Base-by-base conservation (phyloP, 92 coral and sea anemone species). In the Montipora capitata region DNA sequence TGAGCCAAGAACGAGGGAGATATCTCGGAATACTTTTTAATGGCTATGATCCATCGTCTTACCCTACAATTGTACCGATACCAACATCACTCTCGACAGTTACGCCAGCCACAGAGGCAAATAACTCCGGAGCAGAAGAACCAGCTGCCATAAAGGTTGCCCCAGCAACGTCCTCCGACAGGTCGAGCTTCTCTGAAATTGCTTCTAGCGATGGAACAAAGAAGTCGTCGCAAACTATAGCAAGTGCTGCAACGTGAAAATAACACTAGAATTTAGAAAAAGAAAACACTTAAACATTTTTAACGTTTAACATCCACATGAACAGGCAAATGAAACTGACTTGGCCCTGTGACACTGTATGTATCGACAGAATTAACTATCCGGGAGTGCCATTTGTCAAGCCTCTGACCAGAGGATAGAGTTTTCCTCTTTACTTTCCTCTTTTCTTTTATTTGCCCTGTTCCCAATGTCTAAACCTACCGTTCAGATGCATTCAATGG, bases 91-190 rank as follows among this genome's bases (percentile, higher is more conserved):
- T 97, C 49, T 97, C 93, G 17, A 93, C 96, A 2, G 98, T 91
- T 16, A 96, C 99, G 43, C 99, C 99, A 57, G 95, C 99, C n/a
- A 97, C 98, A 51, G 99, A 97, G 16, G 99, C 96, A 73, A 97
- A 97, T 20, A 97, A 81, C 52, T 97, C 99, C 38, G 99, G 99
- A 54, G 99, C 99, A 59, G 99, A 97, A 14, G 99, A 97, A 20
- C 99, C 99, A 45, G 99, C 99, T 20, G 99, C 99, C 99, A 97
- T 97, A 81, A 97, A 97, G 17, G 99, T 97, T 76, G 99, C 99
- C 6, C 99, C 99, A 8, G 99, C 99, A 12, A 97, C 99, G 80
- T 97, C 99, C 85, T 97, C 99, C 3, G 99, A 97, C 40, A 97
- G 88, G 41, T 97, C 96, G 17, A 97, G 94, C 85, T 97, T 97